Evolutionary conservation across 2,888 invertebrate genomes (phyloP), one percentile per base, ranked within the genome.

Genomic region (Xiphydria camelus): DNA sequence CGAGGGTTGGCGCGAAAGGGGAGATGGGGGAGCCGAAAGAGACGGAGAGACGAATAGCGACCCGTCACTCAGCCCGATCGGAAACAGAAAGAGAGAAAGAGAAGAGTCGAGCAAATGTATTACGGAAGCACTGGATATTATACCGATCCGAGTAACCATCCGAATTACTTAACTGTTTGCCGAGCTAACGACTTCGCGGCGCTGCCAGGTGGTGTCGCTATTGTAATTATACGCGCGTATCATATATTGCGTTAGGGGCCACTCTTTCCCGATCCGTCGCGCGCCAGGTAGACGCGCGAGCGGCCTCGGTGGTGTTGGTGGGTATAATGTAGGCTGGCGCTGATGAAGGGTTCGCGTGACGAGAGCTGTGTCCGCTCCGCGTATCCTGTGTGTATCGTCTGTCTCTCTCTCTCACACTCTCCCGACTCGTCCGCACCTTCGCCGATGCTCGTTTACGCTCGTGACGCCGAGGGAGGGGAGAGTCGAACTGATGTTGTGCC

Each of bases 311-410:
- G 12, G 68, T 63, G 64, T 65, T 34, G 41, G 36, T 41, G 66
- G 56, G 56, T 62, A 60, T 63, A 64, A 66, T 62, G 63, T 68
- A 66, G 64, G 64, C 68, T 68, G 69, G 62, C 67, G 51, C 67
- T 75, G 75, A 74, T 75, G 73, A 75, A 73, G 72, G 71, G 70
- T 73, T 74, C 71, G 74, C 74, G 74, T 74, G 74, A 73, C 70
- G 70, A 66, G 64, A 62, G 31, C 45, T 41, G 51, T 61, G 61
- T 69, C 63, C 57, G 54, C 45, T 42, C n/a, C n/a, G n/a, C n/a
- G 35, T 50, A 45, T 45, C 37, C 42, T 40, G 45, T 54, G 53
- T 34, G 17, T 53, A 57, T 57, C 55, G 55, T 55, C 72, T 61
- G 60, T 74, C 68, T 61, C 56, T 60, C 55, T 69, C 69, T 54